Evolutionary conservation across 2,113 vertebrate genomes (phyloP).

Genomic region (Myiopsitta monachus): DNA sequence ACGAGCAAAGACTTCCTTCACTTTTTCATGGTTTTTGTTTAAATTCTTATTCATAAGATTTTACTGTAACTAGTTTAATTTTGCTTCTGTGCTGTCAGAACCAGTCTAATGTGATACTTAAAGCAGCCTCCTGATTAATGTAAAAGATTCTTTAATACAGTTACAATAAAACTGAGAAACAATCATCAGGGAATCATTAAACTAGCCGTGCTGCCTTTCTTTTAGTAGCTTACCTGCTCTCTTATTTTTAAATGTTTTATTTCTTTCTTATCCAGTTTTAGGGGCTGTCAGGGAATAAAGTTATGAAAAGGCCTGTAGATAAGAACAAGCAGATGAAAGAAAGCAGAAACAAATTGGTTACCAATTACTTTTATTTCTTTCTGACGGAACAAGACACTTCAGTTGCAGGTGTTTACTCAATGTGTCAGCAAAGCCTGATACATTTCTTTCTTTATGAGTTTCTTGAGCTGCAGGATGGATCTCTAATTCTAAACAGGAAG

Average conservation of each 20-base stretch:
- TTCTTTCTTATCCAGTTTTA: slow-evolving; percentile 30
- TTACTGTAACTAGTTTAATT: slow-evolving; percentile 30
- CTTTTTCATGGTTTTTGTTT: slow-evolving; percentile 15
- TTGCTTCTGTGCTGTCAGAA: background rate
- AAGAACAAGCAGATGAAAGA: slow-evolving; percentile 48
- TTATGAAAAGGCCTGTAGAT: background rate
- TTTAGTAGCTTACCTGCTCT: slow-evolving; percentile 5
- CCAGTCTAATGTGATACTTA: background rate
- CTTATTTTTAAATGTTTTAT: slow-evolving; percentile 57
- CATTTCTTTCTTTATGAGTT: slow-evolving; percentile 42
- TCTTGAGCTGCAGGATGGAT: background rate
- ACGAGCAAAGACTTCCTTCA: background rate
- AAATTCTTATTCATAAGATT: slow-evolving; percentile 18
- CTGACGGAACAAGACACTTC: slow-evolving; percentile 56
- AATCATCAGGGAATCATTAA: background rate
- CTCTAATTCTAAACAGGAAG: slow-evolving; percentile 28
- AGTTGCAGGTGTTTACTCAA: slow-evolving; percentile 22
- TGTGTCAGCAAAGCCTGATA: background rate
- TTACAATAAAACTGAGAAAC: background rate
- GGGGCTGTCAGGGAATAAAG: slow-evolving; percentile 21
- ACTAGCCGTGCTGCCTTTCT: background rate
- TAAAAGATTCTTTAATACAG: background rate
- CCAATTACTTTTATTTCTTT: slow-evolving; percentile 50
- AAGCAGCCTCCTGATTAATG: background rate
- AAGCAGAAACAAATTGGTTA: slow-evolving; percentile 41